Evolutionary conservation across 2,888 invertebrate species (phyloP), one percentile per base, ranked within the genome.

Genomic region (Listrodromus nycthemerus): DNA sequence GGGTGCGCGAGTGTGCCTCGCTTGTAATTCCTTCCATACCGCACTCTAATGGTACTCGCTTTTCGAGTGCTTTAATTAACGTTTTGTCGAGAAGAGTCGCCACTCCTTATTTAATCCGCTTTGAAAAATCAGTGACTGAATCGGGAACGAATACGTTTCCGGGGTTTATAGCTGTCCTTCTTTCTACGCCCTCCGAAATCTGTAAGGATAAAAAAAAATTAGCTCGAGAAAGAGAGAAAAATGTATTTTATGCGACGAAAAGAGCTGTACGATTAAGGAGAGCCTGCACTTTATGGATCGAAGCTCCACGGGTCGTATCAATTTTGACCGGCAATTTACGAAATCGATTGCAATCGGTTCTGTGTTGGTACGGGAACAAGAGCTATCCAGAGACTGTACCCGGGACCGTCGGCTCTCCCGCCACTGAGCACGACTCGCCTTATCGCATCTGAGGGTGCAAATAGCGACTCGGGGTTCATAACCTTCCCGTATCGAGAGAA

Each of bases 41-140:
- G 58, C 80, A 50, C 89, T 91, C 90, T 90, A 90, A 90, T 89
- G 89, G 89, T 88, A 90, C 90, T 91, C 88, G 86, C 81, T 89
- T 88, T 89, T 90, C 89, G 88, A 92, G 89, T 89, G 89, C 89
- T 90, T 92, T 91, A 91, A 92, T 92, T 90, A 91, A 91, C 90
- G 91, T 91, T 91, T 90, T 89, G 88, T 90, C 88, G 86, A 50
- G 69, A 61, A 37, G 75, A 80, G 48, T 77, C 88, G 86, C 87
- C 16, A n/a, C 85, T 87, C 87, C 88, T 91, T 91, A 91, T 91
- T 91, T 91, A 90, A 91, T 87, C 88, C 88, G 89, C 89, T 91
- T 91, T 87, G 88, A 90, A 91, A 91, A 91, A 90, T 91, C 89
- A 85, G 87, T 89, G 89, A 86, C 86, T 87, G 85, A 88, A 84